Evolutionary conservation across 2,888 invertebrate species (phyloP), one percentile per base, ranked within the genome.

Genomic region (Epirrhoe alternata): DNA sequence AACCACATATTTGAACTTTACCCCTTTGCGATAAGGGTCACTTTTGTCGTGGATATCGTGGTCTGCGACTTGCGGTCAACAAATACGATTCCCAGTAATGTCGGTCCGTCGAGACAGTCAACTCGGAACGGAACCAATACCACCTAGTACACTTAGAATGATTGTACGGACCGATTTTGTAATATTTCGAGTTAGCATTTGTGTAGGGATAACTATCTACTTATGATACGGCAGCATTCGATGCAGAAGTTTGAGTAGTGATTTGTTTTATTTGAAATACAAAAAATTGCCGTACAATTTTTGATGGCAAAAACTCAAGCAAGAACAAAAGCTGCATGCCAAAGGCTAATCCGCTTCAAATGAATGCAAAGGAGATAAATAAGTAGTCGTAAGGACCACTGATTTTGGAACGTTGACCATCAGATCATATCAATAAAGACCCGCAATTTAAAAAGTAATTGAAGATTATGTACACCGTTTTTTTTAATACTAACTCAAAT

Each of bases 31-130:
- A 67, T 64, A 74, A 66, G 69, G 66, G 62, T 62, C 61, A 66
- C 56, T 64, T 62, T 69, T 64, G 66, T 59, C 17, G n/a, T 64
- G 12, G 16, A 49, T 33, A 49, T 45, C 63, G 59, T 74, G 72
- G 77, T 76, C 74, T 79, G 76, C 68, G 74, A 74, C 76, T 82
- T 86, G 86, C 80, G 86, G 86, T 87, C 85, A 84, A 82, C 81
- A 83, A 86, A 87, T 80, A 85, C 81, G 82, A 85, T 85, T 87
- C 83, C 81, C 68, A 74, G 69, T 75, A 73, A 71, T 75, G 71
- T 63, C 68, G 58, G 68, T 60, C 68, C 57, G 66, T 52, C 70
- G 71, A 70, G 72, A 74, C 72, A 66, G 68, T 70, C 69, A 70
- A 71, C 68, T 70, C 61, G 61, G 61, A 64, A 72, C 61, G 61